Percentiles rank a stretch among this genome's conserved stretches.
Evolutionary conservation across 2,113 vertebrate genomes (phyloP).

Genomic region (Morphnarchus princeps): DNA sequence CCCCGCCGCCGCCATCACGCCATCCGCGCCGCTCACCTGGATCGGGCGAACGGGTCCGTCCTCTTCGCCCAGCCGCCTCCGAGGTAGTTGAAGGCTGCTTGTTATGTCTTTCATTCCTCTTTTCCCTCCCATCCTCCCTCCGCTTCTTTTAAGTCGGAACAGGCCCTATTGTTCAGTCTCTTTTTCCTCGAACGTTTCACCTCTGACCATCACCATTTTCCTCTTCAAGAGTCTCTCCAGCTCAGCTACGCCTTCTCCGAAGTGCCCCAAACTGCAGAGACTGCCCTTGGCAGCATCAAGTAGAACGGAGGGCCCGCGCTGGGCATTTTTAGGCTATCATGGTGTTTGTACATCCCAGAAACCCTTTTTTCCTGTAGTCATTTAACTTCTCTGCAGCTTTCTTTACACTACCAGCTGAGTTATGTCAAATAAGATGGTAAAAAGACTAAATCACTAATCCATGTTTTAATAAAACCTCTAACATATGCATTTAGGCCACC

Average conservation of each 20-base stretch:
- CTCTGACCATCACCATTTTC: rapidly evolving
- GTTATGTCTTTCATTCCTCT: rapidly evolving
- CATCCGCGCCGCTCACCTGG: neutral
- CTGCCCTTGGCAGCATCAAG: neutral
- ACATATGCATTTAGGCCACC: neutral
- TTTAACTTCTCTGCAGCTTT: neutral
- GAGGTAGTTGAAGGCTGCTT: rapidly evolving
- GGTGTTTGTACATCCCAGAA: neutral
- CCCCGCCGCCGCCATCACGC: neutral
- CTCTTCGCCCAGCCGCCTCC: neutral
- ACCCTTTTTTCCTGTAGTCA: neutral
- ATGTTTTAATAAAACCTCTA: neutral
- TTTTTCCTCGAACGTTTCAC: neutral
- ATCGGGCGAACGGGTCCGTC: too few relatives aligned
- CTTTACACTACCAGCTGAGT: neutral
- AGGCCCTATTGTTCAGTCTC: rapidly evolving
- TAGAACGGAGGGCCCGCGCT: rapidly evolving
- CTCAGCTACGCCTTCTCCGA: neutral
- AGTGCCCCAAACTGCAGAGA: neutral
- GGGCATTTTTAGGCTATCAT: neutral
- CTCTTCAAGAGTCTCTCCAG: neutral
- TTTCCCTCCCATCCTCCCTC: rapidly evolving
- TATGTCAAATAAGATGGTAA: neutral
- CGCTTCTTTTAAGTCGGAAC: rapidly evolving
- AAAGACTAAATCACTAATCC: neutral